Percentiles rank a stretch among this genome's conserved stretches.
Conservation (phyloP, 1,140 invertebrate species). For the Bombus breviceps region DNA sequence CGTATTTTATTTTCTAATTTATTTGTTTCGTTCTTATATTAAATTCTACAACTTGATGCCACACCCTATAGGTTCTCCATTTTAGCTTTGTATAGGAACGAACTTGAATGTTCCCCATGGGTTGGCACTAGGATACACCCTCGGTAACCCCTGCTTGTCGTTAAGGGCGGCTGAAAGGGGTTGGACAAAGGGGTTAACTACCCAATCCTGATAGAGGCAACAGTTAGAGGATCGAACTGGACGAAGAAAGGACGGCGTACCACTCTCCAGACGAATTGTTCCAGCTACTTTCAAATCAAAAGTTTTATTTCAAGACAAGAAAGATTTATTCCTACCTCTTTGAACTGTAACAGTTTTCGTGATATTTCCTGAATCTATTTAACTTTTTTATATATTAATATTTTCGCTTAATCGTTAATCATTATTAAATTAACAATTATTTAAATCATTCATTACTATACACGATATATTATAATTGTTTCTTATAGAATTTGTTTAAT, state of each 20-base stretch:
- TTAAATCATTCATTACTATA: too few relatives aligned
- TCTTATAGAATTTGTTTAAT: too few relatives aligned
- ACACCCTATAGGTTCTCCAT: not conserved
- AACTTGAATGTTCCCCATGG: not conserved
- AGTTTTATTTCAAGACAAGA: too few relatives aligned
- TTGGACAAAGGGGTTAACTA: constrained; percentile 37
- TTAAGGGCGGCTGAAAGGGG: constrained; percentile 3
- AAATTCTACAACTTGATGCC: too few relatives aligned
- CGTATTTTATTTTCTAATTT: not conserved
- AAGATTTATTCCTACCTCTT: not conserved
- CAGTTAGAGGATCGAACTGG: not conserved
- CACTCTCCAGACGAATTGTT: not conserved
- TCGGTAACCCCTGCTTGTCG: not conserved
- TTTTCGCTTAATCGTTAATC: too few relatives aligned
- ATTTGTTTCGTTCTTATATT: not conserved
- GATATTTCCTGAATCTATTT: too few relatives aligned
- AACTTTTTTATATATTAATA: too few relatives aligned
- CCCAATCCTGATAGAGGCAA: constrained; percentile 37
- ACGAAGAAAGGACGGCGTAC: not conserved
- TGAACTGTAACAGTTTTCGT: not conserved
- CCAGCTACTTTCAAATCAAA: not conserved
- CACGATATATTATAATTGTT: too few relatives aligned
- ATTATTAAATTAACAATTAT: too few relatives aligned
- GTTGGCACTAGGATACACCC: constrained; percentile 1
- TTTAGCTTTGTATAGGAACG: not conserved